These are phyloP conservation scores for Epinotia nisella DNA, from an alignment of 2,888 invertebrate genomes.

Conservation along the genomic window DNA sequence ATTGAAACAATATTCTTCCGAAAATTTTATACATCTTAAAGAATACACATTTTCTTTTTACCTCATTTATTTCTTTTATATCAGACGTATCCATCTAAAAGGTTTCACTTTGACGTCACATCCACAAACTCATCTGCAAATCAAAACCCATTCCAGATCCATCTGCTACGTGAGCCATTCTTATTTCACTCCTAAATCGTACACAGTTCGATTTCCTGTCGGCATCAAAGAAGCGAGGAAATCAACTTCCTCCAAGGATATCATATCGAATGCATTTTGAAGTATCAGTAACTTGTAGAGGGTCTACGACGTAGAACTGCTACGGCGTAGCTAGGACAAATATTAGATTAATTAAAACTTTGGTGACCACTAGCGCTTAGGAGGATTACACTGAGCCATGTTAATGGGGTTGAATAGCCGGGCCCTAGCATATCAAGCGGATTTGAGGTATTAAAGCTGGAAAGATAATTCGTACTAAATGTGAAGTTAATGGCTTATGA, in stretches of 20 bases:
- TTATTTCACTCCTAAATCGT: conserved; percentile 39
- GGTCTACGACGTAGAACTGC: conserved; percentile 2
- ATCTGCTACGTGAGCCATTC: conserved; percentile 56
- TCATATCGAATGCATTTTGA: conserved; percentile 41
- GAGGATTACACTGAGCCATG: conserved; percentile 29
- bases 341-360: conserved; percentile 44
- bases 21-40: no score
- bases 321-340: conserved; percentile 26
- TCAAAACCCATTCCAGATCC: conserved; percentile 48
- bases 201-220: conserved; percentile 45
- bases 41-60: background rate
- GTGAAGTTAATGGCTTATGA: background rate
- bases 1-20: no score
- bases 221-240: conserved; percentile 37
- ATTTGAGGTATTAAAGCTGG: conserved; percentile 21
- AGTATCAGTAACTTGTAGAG: conserved; percentile 18
- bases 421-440: conserved; percentile 18
- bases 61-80: background rate
- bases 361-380: conserved; percentile 31
- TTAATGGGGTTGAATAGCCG: conserved; percentile 28
- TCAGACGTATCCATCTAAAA: conserved; percentile 11
- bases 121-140: conserved; percentile 23
- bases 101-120: conserved; percentile 39
- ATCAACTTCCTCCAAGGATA: conserved; percentile 42
- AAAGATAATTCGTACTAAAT: conserved; percentile 7